Conservation (phyloP, 2,888 invertebrate species). For the Melikaiella ostensackeni region DNA sequence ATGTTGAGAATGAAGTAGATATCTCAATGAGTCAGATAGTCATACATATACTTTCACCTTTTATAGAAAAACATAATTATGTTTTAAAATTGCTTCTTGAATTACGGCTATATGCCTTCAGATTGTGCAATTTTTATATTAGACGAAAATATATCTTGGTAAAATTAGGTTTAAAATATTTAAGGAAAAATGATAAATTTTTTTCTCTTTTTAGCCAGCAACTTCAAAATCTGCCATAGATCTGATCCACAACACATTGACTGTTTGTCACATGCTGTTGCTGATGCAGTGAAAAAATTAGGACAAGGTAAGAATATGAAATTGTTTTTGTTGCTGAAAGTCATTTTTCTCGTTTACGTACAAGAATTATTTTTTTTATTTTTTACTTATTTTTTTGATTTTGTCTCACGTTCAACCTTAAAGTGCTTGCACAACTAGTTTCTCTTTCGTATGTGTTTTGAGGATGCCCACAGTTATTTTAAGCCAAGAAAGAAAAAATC, state of each 20-base stretch:
- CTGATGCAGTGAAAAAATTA: conserved; percentile 80
- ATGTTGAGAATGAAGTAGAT: neutral
- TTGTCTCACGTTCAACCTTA: no score
- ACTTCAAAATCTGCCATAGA: conserved; percentile 80
- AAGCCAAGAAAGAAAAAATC: no score
- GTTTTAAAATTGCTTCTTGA: neutral
- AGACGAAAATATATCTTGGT: neutral
- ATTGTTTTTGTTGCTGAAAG: neutral
- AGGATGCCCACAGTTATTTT: no score
- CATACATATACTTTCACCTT: conserved; percentile 8
- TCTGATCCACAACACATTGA: conserved; percentile 80
- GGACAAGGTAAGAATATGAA: conserved; percentile 78
- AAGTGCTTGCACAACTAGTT: no score
- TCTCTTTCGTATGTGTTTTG: no score
- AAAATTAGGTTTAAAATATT: neutral
- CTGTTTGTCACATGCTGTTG: conserved; percentile 80
- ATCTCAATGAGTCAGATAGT: neutral
- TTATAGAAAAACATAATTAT: conserved; percentile 13
- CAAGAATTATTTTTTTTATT: no score
- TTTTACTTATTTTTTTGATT: no score
- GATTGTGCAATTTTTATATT: neutral
- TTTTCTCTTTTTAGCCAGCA: conserved; percentile 77
- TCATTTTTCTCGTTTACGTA: neutral
- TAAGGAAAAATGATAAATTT: conserved; percentile 55
- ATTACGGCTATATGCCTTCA: neutral